Percentiles rank a stretch among this genome's conserved stretches.
Evolutionary conservation across 2,113 vertebrate genomes (phyloP).

Genomic region (Glareola pratincola): DNA sequence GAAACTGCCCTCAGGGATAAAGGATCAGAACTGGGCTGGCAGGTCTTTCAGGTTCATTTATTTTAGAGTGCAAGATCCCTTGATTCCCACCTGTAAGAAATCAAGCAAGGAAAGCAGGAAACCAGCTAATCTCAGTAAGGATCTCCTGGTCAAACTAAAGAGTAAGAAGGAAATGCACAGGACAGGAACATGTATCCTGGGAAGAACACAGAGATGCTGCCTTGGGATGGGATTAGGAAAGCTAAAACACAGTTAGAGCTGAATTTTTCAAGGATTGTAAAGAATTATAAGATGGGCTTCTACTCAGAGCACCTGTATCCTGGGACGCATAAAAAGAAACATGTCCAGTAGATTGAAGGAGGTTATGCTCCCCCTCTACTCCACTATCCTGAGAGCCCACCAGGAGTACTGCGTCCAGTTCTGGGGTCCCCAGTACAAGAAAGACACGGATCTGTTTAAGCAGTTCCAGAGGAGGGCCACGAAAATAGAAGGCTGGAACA

Average conservation of each 20-base stretch:
- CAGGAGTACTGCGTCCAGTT: background rate
- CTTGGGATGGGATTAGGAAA: background rate
- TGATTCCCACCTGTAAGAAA: background rate
- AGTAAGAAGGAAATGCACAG: background rate
- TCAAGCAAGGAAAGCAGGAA: background rate
- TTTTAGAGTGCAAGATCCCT: background rate
- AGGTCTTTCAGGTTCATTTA: background rate
- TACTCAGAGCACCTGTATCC: background rate
- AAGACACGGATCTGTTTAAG: background rate
- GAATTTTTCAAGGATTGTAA: background rate
- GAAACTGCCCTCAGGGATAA: background rate
- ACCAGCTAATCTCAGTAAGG: background rate
- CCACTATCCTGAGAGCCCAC: background rate
- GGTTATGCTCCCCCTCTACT: background rate
- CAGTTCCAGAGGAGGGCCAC: background rate
- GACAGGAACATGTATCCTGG: background rate
- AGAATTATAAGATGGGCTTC: background rate
- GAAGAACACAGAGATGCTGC: background rate
- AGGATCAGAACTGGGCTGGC: background rate
- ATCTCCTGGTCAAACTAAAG: background rate
- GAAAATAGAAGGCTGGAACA: background rate
- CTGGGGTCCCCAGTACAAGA: background rate
- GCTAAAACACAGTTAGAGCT: background rate
- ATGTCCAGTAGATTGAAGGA: background rate
- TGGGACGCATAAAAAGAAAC: background rate